phyloP scores from a whole-genome alignment of 2,888 invertebrate species.

The Coelinius sp. region DNA sequence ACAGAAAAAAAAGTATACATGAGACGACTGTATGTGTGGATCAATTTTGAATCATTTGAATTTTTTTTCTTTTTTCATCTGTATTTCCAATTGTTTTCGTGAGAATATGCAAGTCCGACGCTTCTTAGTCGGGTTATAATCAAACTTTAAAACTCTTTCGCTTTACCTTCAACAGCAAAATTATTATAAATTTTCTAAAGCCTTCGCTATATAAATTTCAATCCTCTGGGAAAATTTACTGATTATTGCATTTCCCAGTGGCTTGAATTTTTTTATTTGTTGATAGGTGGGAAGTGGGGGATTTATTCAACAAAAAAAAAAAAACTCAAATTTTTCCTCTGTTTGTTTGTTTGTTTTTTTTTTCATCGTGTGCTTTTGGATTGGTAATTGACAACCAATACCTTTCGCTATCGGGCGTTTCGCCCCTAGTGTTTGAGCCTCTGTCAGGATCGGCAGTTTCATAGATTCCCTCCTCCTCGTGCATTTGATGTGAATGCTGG shows the following conservation, averaged over 20 bases:
- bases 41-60: background rate
- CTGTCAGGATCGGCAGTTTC: constrained; percentile 86
- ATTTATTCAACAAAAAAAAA: background rate
- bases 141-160: background rate
- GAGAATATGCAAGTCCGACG: background rate
- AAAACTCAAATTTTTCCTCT: background rate
- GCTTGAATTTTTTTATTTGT: background rate
- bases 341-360: background rate
- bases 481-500: constrained; percentile 73
- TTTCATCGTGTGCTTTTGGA: constrained; percentile 37
- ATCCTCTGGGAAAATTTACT: background rate
- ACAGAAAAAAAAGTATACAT: background rate
- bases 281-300: background rate
- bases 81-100: background rate
- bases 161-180: constrained; percentile 5
- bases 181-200: constrained; percentile 24
- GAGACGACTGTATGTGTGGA: too few species aligned
- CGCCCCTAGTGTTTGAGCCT: constrained; percentile 80
- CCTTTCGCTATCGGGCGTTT: constrained; percentile 92
- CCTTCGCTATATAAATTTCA: background rate
- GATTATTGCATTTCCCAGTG: background rate
- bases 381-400: constrained; percentile 69
- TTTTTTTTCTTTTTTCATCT: background rate
- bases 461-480: constrained; percentile 88
- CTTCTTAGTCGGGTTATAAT: constrained; percentile 7